Conservation (phyloP, 2,888 invertebrate genomes). For the Caenorhabditis sp. region DNA sequence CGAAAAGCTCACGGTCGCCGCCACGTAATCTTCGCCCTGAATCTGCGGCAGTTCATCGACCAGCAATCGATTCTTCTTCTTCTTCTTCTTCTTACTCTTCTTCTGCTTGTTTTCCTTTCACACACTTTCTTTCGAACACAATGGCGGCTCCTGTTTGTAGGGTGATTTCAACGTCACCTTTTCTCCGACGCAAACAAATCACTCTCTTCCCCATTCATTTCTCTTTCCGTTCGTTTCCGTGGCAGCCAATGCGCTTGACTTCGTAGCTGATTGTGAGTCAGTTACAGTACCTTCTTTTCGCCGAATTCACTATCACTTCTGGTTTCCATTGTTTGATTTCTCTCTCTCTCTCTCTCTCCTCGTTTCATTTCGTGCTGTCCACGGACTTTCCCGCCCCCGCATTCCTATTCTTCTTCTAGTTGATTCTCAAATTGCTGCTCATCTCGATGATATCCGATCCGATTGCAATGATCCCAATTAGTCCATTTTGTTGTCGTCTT, state of each 20-base stretch:
- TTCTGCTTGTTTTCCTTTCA: constrained; percentile 1
- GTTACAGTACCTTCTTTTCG: constrained; percentile 32
- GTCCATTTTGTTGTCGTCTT: not conserved
- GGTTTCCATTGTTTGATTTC: constrained; percentile 14
- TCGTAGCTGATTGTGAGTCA: not conserved
- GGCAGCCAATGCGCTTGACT: not conserved
- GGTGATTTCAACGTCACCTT: not conserved
- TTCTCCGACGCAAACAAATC: not conserved
- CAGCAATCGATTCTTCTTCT: not conserved
- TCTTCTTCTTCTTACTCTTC: not conserved
- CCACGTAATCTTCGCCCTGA: not conserved
- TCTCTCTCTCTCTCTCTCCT: constrained; percentile 11
- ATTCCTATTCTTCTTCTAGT: not conserved
- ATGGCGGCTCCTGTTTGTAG: not conserved
- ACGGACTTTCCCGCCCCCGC: not conserved
- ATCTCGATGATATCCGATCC: constrained; percentile 5
- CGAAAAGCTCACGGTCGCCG: not conserved
- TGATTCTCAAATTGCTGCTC: constrained; percentile 6
- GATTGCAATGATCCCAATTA: constrained; percentile 8
- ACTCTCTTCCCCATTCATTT: not conserved
- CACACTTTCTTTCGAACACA: not conserved
- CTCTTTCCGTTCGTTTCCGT: constrained; percentile 3
- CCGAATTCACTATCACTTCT: constrained; percentile 31
- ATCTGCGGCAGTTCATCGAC: constrained; percentile 1
- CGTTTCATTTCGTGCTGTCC: constrained; percentile 1